Percentiles rank a stretch among this genome's conserved stretches.
phyloP scores from a whole-genome alignment of 2,797 vertebrate genomes.

The Acrossocheilus wenchowensis region DNA sequence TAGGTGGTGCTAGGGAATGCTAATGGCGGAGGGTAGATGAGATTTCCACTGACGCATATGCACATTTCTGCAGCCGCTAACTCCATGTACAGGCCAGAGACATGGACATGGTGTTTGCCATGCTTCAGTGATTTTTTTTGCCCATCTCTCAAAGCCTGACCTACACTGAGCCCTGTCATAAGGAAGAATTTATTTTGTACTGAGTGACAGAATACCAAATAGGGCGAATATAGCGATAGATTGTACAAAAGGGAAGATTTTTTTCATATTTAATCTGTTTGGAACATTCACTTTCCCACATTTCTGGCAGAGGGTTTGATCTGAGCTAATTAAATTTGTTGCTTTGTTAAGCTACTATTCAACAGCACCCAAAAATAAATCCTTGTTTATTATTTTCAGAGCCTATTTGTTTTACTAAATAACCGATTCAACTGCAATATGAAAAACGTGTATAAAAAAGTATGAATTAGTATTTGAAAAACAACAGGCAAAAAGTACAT shows the following conservation, averaged over 20 bases:
- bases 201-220: slow-evolving; percentile 74
- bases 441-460: not conserved
- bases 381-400: not conserved
- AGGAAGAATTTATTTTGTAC: slow-evolving; percentile 54
- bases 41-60: slow-evolving; percentile 42
- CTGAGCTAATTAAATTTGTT: not conserved
- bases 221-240: slow-evolving; percentile 65
- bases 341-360: slow-evolving; percentile 11
- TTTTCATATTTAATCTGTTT: not conserved
- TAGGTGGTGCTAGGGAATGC: not conserved
- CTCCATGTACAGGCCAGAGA: slow-evolving; percentile 30
- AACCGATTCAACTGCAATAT: not conserved
- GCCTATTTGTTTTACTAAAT: not conserved
- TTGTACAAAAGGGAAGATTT: not conserved
- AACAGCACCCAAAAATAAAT: not conserved
- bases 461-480: not conserved
- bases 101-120: slow-evolving; percentile 40
- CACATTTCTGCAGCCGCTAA: slow-evolving; percentile 33
- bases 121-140: slow-evolving; percentile 32
- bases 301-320: not conserved
- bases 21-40: slow-evolving; percentile 16
- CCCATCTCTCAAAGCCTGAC: slow-evolving; percentile 43
- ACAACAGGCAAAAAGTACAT: not conserved
- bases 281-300: not conserved
- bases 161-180: slow-evolving; percentile 55